Base-by-base conservation (phyloP, 2,888 invertebrate genomes). In the Euclidia mi region DNA sequence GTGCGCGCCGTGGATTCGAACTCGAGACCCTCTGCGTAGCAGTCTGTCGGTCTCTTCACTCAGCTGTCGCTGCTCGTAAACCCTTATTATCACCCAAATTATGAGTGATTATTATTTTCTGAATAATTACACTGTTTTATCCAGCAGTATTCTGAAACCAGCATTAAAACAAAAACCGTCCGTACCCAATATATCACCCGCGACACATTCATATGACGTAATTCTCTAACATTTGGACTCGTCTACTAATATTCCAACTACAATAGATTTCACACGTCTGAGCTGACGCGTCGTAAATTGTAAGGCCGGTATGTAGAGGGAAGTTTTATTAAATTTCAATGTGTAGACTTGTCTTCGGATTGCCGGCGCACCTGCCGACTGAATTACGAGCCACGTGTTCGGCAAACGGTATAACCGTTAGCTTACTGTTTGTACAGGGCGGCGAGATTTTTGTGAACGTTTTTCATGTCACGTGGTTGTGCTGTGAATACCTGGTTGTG, bases 281-380 rank as follows among this genome's bases (percentile, higher is more conserved):
- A 59, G 14, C 56, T 67, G 79, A 74, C 77, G 64, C 42, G 31
- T 59, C 65, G 71, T 79, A 75, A 75, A 79, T 77, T 75, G 76
- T 73, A 59, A 60, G 49, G 52, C 53, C 47, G 51, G 10, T 31
- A 29, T 51, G 57, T 62, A 65, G 60, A 74, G 75, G 79, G 75
- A 81, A 82, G 78, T 90, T 91, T 90, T 91, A 91, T 91, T 89
- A 89, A 89, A 91, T 89, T 87, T 86, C 84, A 79, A 86, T 84
- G 82, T 81, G 77, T 82, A 78, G 78, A 82, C 84, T 81, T 85
- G 85, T 85, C 86, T 84, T 84, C 78, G 81, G 79, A 87, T 88
- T 84, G 88, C 82, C 85, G 81, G 79, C 78, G 74, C 91, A 92
- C 92, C 91, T 91, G 91, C 73, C 78, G 79, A 79, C 88, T 87